These are phyloP conservation scores for Dipodomys ordii DNA, from an alignment of 2,113 vertebrate species.

Conservation along the genomic window DNA sequence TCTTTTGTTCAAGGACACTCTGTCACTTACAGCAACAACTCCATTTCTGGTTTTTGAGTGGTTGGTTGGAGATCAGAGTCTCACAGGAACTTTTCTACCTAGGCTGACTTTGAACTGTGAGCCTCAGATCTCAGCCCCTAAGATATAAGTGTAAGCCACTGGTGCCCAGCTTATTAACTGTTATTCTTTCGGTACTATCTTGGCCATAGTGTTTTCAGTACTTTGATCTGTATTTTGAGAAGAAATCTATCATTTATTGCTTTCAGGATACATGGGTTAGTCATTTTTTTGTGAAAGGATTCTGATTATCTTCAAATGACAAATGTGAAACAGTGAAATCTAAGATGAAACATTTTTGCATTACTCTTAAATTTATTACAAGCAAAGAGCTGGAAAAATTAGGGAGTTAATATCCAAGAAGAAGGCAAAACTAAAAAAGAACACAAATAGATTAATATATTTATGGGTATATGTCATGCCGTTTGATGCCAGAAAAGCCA, in stretches of 20 bases:
- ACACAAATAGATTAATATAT: constrained; percentile 66
- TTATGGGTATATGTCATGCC: constrained; percentile 40
- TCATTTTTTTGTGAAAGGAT: constrained; percentile 69
- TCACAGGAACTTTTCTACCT: no score
- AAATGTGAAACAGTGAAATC: constrained; percentile 67
- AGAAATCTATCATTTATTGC: constrained; percentile 69
- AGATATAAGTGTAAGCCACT: no score
- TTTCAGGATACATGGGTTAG: constrained; percentile 57
- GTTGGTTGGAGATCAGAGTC: no score
- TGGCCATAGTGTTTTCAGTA: constrained; percentile 45
- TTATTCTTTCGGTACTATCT: constrained; percentile 41
- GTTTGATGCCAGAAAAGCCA: constrained; percentile 43
- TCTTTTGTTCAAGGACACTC: no score
- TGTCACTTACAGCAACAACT: no score
- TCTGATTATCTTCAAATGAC: constrained; percentile 77
- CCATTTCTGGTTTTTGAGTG: no score
- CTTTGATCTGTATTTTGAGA: constrained; percentile 61
- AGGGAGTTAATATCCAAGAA: constrained; percentile 64
- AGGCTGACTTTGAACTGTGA: no score
- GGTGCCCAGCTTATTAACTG: no score
- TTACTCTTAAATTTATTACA: constrained; percentile 70
- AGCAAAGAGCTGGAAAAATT: constrained; percentile 60
- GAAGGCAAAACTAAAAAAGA: constrained; percentile 59
- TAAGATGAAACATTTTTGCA: constrained; percentile 49
- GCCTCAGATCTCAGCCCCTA: no score